Base-by-base conservation (phyloP, 2,797 vertebrate species). In the Mormyrops boulengeri region DNA sequence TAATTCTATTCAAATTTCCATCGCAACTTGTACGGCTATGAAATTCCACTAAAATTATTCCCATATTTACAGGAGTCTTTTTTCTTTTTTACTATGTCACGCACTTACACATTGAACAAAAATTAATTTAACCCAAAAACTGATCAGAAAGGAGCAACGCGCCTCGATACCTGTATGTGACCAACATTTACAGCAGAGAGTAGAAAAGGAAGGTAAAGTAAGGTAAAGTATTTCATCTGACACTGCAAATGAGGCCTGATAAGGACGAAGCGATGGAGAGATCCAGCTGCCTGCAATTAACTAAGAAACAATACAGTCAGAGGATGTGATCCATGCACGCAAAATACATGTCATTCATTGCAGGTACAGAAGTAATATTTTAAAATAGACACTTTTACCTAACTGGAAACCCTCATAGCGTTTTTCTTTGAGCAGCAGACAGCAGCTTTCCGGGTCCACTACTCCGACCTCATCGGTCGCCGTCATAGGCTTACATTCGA, bases 401-500 rank as follows among this genome's bases (percentile, higher is more conserved):
- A 88, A 62, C 87, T 12, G 41, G 34, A n/a, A 22, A 22, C 57
- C 30, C 7, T 88, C 55, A 66, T 66, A 47, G 38, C 55, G n/a
- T 26, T 88, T 66, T 11, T 1, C 22, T 66, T 88, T 80, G n/a
- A 55, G 77, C 88, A 57, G 30, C 30, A 34, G 26, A 14, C 92
- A 91, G 91, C 90, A 91, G 90, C 91, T 85, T 91, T 90, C 89
- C 90, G 77, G 89, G 62, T 88, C 80, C 44, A 41, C 55, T 44
- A 88, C 34, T 80, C 26, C 57, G 89, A 86, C 88, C 88, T 88
- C 88, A 88, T 82, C 85, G 9, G 77, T 57, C 12, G 87, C 90
- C 91, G 92, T 92, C 92, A 92, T 82, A 17, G 19, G 41, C 22
- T 91, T 88, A 90, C 89, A 88, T 86, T 86, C 55, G 44, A 44